A percentile compares a stretch with the other conserved stretches of the same genome.
These are phyloP conservation scores for Acanthosepion pharaonis DNA, from an alignment of 2,888 invertebrate genomes.

Conservation along the genomic window DNA sequence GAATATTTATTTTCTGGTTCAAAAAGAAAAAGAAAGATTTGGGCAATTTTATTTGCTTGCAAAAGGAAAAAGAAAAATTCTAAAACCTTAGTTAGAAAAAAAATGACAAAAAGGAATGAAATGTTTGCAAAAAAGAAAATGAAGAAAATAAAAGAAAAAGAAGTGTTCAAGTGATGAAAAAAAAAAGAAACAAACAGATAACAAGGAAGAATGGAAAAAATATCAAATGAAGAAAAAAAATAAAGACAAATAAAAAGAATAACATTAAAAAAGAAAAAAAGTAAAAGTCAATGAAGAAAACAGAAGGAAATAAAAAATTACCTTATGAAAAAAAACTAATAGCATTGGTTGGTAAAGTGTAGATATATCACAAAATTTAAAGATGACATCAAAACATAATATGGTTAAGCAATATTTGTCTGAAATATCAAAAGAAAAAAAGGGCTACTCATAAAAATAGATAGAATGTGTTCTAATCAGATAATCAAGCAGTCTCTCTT, in stretches of 20 bases:
- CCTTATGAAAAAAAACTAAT: neutral
- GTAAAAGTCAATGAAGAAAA: neutral
- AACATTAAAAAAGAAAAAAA: neutral
- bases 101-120: no score
- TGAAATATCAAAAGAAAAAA: no score
- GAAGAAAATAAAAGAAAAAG: neutral
- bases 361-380: no score
- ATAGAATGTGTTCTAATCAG: no score
- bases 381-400: no score
- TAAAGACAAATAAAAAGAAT: neutral
- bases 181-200: neutral
- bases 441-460: no score
- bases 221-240: neutral
- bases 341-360: neutral
- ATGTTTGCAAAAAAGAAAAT: neutral
- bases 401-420: no score
- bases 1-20: neutral
- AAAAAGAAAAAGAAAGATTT: neutral
- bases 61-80: neutral
- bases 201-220: no score
- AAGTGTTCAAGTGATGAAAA: neutral
- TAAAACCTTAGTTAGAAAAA: neutral
- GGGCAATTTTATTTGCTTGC: neutral
- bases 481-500: no score
- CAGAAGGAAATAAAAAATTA: neutral